Percentiles rank a stretch among this genome's conserved stretches.
Conservation (phyloP, 2,113 vertebrate genomes). For the Prolemur simus region DNA sequence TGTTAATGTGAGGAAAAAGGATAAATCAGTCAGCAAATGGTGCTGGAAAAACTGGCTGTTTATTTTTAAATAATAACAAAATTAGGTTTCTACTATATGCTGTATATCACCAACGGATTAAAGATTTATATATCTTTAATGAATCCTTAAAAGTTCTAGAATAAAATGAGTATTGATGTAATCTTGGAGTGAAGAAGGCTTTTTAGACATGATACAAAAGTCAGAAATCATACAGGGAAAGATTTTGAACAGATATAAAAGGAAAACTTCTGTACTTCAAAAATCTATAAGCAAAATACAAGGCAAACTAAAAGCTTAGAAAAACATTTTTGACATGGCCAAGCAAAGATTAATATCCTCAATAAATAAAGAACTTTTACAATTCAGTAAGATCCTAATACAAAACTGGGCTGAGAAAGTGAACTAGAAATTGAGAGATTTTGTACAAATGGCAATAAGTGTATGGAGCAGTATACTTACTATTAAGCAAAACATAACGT, state of each 20-base stretch:
- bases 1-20: background rate
- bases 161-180: background rate
- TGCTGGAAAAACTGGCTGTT: background rate
- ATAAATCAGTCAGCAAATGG: background rate
- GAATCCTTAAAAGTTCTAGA: background rate
- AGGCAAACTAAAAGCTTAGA: background rate
- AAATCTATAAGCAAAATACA: slow-evolving; percentile 9
- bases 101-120: background rate
- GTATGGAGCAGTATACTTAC: background rate
- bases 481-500: background rate
- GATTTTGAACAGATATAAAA: background rate
- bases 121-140: background rate
- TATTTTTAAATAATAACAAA: background rate
- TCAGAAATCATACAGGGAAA: background rate
- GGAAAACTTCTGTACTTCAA: background rate
- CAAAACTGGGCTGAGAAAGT: background rate
- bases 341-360: background rate
- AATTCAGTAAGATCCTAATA: background rate
- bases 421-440: slow-evolving; percentile 6
- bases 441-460: background rate
- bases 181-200: background rate
- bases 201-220: background rate
- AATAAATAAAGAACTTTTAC: background rate
- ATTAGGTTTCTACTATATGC: background rate
- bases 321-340: background rate